Evolutionary conservation across 37 sponge, comb jelly and placozoan genomes (phyloP).

Genomic region (Tethya wilhelma): DNA sequence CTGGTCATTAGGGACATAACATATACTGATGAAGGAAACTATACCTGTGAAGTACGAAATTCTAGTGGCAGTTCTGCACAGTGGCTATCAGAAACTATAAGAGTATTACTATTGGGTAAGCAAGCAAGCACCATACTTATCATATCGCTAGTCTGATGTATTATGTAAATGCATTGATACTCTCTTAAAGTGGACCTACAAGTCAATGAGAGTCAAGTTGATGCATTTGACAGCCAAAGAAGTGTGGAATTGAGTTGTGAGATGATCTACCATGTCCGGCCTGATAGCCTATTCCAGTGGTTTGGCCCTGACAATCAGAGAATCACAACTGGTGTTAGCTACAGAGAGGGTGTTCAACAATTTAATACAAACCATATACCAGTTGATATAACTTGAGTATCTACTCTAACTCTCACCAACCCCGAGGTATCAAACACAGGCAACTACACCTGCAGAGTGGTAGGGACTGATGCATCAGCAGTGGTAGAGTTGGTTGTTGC

Average conservation of each 20-base stretch:
- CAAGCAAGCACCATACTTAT: too few relatives aligned
- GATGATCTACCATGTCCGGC: constrained; percentile 44
- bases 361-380: constrained; percentile 16
- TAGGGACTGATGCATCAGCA: constrained; percentile 12
- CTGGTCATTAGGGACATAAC: too few relatives aligned
- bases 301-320: neutral
- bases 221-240: neutral
- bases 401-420: constrained; percentile 29
- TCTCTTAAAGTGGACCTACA: neutral
- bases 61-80: too few relatives aligned
- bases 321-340: neutral
- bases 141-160: too few relatives aligned
- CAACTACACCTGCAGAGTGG: constrained; percentile 43
- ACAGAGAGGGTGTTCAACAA: too few relatives aligned
- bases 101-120: too few relatives aligned
- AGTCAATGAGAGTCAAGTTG: neutral
- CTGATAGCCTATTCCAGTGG: constrained; percentile 38
- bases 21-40: too few relatives aligned
- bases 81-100: too few relatives aligned
- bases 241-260: constrained; percentile 38
- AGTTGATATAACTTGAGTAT: constrained; percentile 1
- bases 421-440: constrained; percentile 45
- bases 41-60: too few relatives aligned
- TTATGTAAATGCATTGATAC: too few relatives aligned
- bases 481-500: constrained; percentile 19